These are phyloP conservation scores for Montifringilla adamsi DNA, from an alignment of 2,113 vertebrate species.

Conservation along the genomic window DNA sequence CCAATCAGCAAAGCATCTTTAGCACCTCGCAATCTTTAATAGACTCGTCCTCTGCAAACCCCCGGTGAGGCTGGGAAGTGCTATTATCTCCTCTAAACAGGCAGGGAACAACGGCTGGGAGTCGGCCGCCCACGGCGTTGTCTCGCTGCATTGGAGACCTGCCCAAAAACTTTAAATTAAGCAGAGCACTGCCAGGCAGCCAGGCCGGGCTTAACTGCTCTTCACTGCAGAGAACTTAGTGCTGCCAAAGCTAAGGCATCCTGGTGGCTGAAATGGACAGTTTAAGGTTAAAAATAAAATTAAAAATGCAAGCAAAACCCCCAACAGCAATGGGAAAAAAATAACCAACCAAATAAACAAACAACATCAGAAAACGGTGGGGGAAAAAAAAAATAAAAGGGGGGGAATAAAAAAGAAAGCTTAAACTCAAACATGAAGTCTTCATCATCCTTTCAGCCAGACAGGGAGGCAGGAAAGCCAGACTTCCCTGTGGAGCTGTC, in stretches of 20 bases:
- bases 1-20: slow-evolving; percentile 41
- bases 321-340: accelerated
- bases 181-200: background rate
- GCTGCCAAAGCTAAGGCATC: background rate
- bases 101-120: background rate
- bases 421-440: background rate
- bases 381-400: background rate
- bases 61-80: background rate
- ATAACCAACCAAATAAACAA: background rate
- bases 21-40: slow-evolving; percentile 22
- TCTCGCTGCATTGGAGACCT: background rate
- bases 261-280: background rate
- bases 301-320: accelerated
- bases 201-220: background rate
- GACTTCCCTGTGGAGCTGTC: background rate
- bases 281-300: background rate
- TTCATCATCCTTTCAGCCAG: background rate
- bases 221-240: background rate
- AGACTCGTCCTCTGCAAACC: background rate
- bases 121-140: background rate
- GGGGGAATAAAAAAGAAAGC: background rate
- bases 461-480: background rate
- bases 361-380: accelerated
- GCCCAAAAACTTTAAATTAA: background rate
- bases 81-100: slow-evolving; percentile 50